Evolutionary conservation across 2,888 invertebrate genomes (phyloP).

Genomic region (Lepidocyrtoides sp.): DNA sequence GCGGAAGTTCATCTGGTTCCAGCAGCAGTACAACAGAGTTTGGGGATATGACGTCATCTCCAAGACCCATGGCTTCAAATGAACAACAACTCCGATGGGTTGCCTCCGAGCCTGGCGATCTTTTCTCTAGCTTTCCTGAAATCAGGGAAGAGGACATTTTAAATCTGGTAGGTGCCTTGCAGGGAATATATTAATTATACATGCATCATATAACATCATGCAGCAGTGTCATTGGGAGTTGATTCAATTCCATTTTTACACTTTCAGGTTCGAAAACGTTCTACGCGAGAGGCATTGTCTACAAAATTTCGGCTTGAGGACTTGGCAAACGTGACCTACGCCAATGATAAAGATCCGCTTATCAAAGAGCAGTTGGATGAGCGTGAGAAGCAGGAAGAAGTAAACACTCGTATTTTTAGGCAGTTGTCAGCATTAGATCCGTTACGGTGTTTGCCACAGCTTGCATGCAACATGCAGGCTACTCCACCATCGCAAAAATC

Average conservation of each 20-base stretch:
- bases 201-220: no score
- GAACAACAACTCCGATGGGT: slow-evolving; percentile 60
- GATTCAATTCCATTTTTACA: no score
- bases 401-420: slow-evolving; percentile 79
- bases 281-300: slow-evolving; percentile 39
- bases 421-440: slow-evolving; percentile 83
- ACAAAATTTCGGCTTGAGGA: slow-evolving; percentile 63
- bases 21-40: no score
- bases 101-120: slow-evolving; percentile 61
- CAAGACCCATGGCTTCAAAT: slow-evolving; percentile 8
- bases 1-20: not conserved
- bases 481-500: slow-evolving; percentile 86
- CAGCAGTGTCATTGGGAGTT: no score
- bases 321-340: slow-evolving; percentile 70
- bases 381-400: slow-evolving; percentile 58
- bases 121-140: slow-evolving; percentile 69
- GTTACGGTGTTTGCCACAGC: slow-evolving; percentile 88
- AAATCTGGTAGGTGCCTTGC: no score
- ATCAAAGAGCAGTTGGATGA: slow-evolving; percentile 44
- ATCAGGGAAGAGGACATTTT: slow-evolving; percentile 58
- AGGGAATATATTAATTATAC: no score
- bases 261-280: slow-evolving; percentile 40
- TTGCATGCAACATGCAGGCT: slow-evolving; percentile 90
- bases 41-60: slow-evolving; percentile 53
- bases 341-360: slow-evolving; percentile 54